phyloP scores from a whole-genome alignment of 2,888 invertebrate species.

The Anarsia innoxiella region DNA sequence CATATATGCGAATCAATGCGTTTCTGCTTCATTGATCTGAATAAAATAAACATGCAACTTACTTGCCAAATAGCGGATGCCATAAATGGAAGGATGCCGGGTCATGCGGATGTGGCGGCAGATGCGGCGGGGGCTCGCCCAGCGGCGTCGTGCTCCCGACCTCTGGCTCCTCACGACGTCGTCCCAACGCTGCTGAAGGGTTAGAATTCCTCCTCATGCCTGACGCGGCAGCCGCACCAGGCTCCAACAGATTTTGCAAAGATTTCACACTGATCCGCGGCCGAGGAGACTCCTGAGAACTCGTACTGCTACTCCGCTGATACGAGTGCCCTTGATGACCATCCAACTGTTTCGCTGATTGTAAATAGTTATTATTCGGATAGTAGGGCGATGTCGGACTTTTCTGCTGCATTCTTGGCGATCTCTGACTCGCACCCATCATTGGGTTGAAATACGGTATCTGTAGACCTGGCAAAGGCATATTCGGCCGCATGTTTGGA shows the following conservation, averaged over 20 bases:
- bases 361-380: slow-evolving; percentile 62
- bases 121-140: slow-evolving; percentile 57
- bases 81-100: slow-evolving; percentile 82
- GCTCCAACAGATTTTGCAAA: slow-evolving; percentile 76
- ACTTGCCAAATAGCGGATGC: slow-evolving; percentile 93
- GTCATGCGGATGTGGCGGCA: slow-evolving; percentile 55
- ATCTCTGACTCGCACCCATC: slow-evolving; percentile 48
- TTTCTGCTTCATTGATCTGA: not conserved
- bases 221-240: slow-evolving; percentile 52
- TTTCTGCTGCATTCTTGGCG: slow-evolving; percentile 52
- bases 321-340: too few relatives aligned
- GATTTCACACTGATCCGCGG: slow-evolving; percentile 78
- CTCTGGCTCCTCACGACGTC: slow-evolving; percentile 74
- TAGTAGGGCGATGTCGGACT: slow-evolving; percentile 63
- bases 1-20: too few relatives aligned
- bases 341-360: slow-evolving; percentile 40
- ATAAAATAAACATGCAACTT: slow-evolving; percentile 47
- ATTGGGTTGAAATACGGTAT: slow-evolving; percentile 61
- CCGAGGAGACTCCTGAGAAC: slow-evolving; percentile 64
- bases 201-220: slow-evolving; percentile 21
- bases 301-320: slow-evolving; percentile 39
- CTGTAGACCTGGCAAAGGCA: slow-evolving; percentile 54
- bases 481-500: slow-evolving; percentile 44
- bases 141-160: slow-evolving; percentile 80
- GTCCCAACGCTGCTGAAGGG: slow-evolving; percentile 46